Evolutionary conservation across 2,797 vertebrate genomes (phyloP).

Genomic region (Gymnopithys bicolor): DNA sequence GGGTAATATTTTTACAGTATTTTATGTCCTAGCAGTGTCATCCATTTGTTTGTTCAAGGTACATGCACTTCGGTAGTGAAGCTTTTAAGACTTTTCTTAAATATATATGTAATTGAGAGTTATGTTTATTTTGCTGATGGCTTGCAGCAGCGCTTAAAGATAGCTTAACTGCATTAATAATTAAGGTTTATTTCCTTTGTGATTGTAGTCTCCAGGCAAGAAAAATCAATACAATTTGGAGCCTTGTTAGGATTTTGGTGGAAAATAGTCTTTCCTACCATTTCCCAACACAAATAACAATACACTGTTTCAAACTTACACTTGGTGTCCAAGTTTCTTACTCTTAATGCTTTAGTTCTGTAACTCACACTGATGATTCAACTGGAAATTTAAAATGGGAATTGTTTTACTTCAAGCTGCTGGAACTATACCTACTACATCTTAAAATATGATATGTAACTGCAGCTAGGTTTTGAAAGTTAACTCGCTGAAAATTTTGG

Average conservation of each 20-base stretch:
- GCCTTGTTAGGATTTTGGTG: not conserved
- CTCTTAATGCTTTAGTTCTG: not conserved
- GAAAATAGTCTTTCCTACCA: not conserved
- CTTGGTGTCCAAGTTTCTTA: not conserved
- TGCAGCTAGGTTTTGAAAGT: not conserved
- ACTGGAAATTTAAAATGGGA: not conserved
- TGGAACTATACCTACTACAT: not conserved
- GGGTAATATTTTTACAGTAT: not conserved
- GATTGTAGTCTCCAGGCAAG: not conserved
- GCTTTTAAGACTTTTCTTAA: not conserved
- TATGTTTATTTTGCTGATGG: slow-evolving; percentile 4
- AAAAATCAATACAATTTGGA: not conserved
- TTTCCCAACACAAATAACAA: not conserved
- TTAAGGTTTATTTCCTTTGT: not conserved
- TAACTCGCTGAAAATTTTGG: not conserved
- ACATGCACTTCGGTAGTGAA: not conserved
- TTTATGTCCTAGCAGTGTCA: not conserved
- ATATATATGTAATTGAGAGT: not conserved
- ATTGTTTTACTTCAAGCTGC: not conserved
- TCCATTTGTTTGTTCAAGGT: slow-evolving; percentile 9
- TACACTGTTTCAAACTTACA: not conserved
- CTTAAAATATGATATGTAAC: not conserved
- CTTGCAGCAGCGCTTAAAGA: not conserved
- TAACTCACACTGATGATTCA: accelerated
- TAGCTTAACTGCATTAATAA: not conserved